Evolutionary conservation across 2,113 vertebrate species (phyloP), one percentile per base, ranked within the genome.

Genomic region (Phrynosoma platyrhinos): DNA sequence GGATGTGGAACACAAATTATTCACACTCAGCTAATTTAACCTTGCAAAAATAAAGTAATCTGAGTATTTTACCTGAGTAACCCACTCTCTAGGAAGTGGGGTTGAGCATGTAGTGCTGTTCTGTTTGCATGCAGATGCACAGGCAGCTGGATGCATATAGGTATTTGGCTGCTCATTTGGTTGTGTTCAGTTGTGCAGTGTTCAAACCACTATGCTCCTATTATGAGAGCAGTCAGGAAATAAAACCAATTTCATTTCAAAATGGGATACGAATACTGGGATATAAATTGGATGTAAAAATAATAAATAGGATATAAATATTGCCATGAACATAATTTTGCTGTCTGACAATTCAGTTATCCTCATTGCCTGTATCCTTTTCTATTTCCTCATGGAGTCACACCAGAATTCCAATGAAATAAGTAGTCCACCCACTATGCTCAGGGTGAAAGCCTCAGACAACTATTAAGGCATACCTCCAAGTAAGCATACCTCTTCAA

Each of bases 1-100:
- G 58, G 80, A 87, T 75, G 40, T 52, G 20, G 47, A 82, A 72
- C 79, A 82, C 13, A 18, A 18, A 81, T 74, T 87, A 58, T 82
- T 87, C 79, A 42, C 18, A 23, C 6, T 4, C 79, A 81, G 42
- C 1, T 4, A 82, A 30, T 6, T 27, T 27, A 82, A 20, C 21
- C 4, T 76, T 87, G 42, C 71, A 82, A 82, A 36, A 64, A 27
- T 21, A 47, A 77, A 77, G 25, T 40, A 23, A 18, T 10, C 36
- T 47, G 6, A 47, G 30, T 4, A 18, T 84, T 55, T 77, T 72
- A n/a, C 42, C 5, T 72, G 13, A 47, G 27, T 12, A 79, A 76
- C 9, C 20, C 72, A 87, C 5, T 82, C 14, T 66, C 16, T 87
- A 74, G 30, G 64, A 36, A 36, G 36, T 36, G 36, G 36, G 1